Evolutionary conservation across 2,797 vertebrate genomes (phyloP), one percentile per base, ranked within the genome.

Genomic region (Mus caroli): DNA sequence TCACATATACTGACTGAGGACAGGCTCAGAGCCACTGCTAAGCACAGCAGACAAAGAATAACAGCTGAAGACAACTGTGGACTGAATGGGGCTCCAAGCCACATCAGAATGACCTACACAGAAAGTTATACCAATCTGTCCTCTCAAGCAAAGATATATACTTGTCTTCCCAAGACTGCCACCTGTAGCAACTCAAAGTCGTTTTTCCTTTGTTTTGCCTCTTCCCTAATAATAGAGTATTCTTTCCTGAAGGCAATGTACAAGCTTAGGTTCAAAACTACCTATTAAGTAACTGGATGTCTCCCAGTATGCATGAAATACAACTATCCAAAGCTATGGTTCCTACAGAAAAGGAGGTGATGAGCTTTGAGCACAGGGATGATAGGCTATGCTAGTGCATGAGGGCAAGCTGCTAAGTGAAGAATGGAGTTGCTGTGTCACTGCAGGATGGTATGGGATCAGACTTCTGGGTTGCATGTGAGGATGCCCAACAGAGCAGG

Each of bases 361-460:
- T 92, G 75, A 92, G 71, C 58, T 92, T 40, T 60, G 50, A 94
- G 75, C 64, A 50, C 64, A 82, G 26, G 26, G 8, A 88, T 69
- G 13, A 77, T 22, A 34, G 58, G 14, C 34, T 24, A 24, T 77
- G 50, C 43, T 62, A 37, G 64, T 9, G n/a, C 19, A 2, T 6
- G 24, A 17, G n/a, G 13, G 22, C 62, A 28, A 77, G 26, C n/a
- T 64, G 26, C n/a, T 64, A n/a, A 75, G 13, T 8, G 52, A 71
- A 79, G 75, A 3, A 28, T 14, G 2, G 12, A 58, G n/a, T 12
- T 24, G 62, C 62, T 86, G 7, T 31, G 60, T 46, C 24, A 26
- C 56, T 40, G 87, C 31, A 67, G 43, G 28, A 54, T 2, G 26
- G 11, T 4, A 54, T 22, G 58, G 22, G 15, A 69, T 11, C 37